Evolutionary conservation across 2,888 invertebrate species (phyloP), one percentile per base, ranked within the genome.

Genomic region (Amblyjoppa fuscipennis): DNA sequence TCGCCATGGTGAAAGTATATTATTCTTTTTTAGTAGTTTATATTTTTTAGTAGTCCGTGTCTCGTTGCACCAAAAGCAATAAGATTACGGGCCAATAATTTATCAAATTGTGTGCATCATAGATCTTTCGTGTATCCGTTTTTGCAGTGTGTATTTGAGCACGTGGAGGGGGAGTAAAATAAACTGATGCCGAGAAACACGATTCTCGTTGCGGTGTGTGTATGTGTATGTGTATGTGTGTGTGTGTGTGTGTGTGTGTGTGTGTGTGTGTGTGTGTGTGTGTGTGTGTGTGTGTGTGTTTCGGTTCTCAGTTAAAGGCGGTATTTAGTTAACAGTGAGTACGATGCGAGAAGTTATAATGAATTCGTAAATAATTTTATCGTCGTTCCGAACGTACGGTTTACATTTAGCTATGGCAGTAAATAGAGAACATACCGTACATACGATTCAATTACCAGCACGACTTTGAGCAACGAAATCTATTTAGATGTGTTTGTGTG

Each of bases 321-420:
- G 61, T 16, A 74, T 41, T 76, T 56, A 56, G 80, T 61, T 81
- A 56, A 75, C 38, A 68, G 74, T 76, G 79, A 70, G 66, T 38
- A 53, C 79, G 79, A 80, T 45, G 76, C 71, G 81, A 81, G 77
- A 66, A 81, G 73, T 38, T 84, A 73, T 68, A 66, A 71, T 73
- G 73, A 77, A 74, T 84, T 77, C 38, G 71, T 81, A 68, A 82
- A 66, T 70, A 78, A 71, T 69, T 45, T 56, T 77, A 78, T 75
- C 70, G 82, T 81, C 85, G 45, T 70, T 75, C 41, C 59, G 59
- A 56, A 74, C 76, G 69, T 69, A 81, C 71, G 59, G 28, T 68
- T 85, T 81, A 84, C 87, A 84, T 86, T 89, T 77, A 86, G 56
- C 84, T 89, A 89, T 89, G 89, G 87, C 89, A 90, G 88, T 91